Conservation (phyloP, 2,888 invertebrate genomes). For the Leucophenga maculata region DNA sequence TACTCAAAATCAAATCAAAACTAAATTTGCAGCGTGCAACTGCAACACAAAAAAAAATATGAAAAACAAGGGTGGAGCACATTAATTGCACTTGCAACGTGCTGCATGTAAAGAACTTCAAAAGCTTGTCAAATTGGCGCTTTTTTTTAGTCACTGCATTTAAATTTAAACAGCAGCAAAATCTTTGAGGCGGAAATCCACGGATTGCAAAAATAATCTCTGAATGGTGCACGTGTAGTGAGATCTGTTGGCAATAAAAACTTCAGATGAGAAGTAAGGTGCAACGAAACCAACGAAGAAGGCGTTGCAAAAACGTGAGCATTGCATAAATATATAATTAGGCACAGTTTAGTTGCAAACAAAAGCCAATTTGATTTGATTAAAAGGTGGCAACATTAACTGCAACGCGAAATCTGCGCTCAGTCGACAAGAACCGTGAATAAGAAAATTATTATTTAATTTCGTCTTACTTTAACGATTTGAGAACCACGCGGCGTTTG, state of each 20-base stretch:
- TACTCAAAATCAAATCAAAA: neutral
- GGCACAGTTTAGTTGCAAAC: slow-evolving; percentile 12
- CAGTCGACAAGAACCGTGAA: slow-evolving; percentile 9
- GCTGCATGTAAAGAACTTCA: slow-evolving; percentile 34
- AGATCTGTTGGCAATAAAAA: neutral
- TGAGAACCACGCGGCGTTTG: slow-evolving; percentile 45
- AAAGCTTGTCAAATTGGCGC: slow-evolving; percentile 24
- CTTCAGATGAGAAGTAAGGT: neutral
- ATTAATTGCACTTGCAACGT: slow-evolving; percentile 40
- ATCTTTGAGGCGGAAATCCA: slow-evolving; percentile 27
- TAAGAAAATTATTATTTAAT: slow-evolving; percentile 11
- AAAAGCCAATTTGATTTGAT: slow-evolving; percentile 16
- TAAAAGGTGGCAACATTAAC: slow-evolving; percentile 27
- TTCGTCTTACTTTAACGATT: slow-evolving; percentile 53
- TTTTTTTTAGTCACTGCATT: slow-evolving; percentile 3
- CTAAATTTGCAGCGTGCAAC: neutral
- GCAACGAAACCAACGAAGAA: neutral
- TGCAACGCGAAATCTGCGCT: neutral
- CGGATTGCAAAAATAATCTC: slow-evolving; percentile 23
- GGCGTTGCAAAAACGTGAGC: slow-evolving; percentile 40
- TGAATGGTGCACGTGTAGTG: slow-evolving; percentile 22
- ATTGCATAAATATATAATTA: slow-evolving; percentile 19
- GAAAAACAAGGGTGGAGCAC: slow-evolving; percentile 35
- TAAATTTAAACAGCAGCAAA: slow-evolving; percentile 3
- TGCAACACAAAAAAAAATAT: neutral